Evolutionary conservation across 2,888 invertebrate genomes (phyloP), one percentile per base, ranked within the genome.

Genomic region (Eilema sororculum): DNA sequence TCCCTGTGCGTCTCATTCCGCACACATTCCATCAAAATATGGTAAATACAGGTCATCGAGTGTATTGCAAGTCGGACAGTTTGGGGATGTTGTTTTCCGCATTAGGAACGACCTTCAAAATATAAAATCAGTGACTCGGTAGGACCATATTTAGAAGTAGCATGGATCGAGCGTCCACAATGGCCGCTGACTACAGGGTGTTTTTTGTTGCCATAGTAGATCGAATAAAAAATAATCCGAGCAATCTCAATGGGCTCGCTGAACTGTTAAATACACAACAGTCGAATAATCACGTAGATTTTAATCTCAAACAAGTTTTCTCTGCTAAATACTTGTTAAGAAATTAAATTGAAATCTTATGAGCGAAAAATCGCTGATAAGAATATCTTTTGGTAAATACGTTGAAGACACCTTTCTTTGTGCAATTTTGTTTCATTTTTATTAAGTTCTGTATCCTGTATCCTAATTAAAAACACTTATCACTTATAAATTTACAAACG

Each of bases 281-380:
- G 12, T 8, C 16, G 5, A 57, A 3, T 56, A 41, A 57, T 63
- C 28, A 8, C 37, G 58, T 56, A 25, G 37, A 56, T 61, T 22
- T 57, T 66, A 69, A 69, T 69, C 65, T 30, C 8, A 57, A 66
- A 69, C 69, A 28, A 61, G 69, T 69, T 66, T 41, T 41, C 9
- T 10, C 24, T 52, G 57, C 25, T 60, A 12, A 46, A 60, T 60
- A 67, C 30, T 8, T 25, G 25, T 37, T n/a, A 30, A 8, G 8
- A 37, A 28, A 30, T 52, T 65, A 46, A 12, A 52, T 60, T 24
- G 20, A 52, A 22, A 25, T 10, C 12, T 56, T 33, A n/a, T 24
- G 56, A 25, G 28, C n/a, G n/a, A n/a, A n/a, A n/a, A n/a, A 65
- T 22, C 30, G 25, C 22, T 59, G 59, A 46, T 64, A 63, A 52